These are phyloP conservation scores for Cydia splendana DNA, from an alignment of 1,140 invertebrate genomes.

Conservation along the genomic window DNA sequence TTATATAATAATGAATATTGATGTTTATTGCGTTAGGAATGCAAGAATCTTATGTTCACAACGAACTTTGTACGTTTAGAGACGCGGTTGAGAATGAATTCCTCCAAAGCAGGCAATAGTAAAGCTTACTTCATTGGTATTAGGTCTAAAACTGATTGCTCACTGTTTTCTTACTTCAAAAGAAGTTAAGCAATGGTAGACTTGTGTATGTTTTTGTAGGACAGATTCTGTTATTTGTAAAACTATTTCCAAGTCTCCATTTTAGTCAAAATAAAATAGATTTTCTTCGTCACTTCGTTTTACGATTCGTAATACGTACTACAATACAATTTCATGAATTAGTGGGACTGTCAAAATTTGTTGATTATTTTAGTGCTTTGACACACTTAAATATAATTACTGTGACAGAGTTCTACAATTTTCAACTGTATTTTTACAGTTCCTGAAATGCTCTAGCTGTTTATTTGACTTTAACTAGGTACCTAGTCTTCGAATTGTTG, in stretches of 20 bases:
- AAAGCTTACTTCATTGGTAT: neutral
- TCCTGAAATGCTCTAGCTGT: neutral
- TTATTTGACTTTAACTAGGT: neutral
- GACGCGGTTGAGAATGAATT: neutral
- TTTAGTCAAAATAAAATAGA: neutral
- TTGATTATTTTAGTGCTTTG: neutral
- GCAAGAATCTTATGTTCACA: slow-evolving; percentile 4
- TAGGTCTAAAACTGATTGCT: neutral
- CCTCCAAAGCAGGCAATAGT: neutral
- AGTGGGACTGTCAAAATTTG: no score
- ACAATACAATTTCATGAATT: no score
- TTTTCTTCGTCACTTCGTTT: neutral
- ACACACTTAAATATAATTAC: neutral
- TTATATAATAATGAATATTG: neutral
- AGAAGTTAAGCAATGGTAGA: neutral
- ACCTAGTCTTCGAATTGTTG: neutral
- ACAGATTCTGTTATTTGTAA: neutral
- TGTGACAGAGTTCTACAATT: neutral
- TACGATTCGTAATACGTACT: no score
- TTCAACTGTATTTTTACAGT: no score
- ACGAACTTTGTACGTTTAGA: slow-evolving; percentile 3
- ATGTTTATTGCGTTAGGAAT: slow-evolving; percentile 8
- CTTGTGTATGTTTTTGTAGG: no score
- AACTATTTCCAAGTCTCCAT: neutral
- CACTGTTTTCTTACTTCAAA: neutral